A percentile compares a stretch with the other conserved stretches of the same genome.
phyloP scores from a whole-genome alignment of 1,140 invertebrate genomes.

The Vollenhovia emeryi region DNA sequence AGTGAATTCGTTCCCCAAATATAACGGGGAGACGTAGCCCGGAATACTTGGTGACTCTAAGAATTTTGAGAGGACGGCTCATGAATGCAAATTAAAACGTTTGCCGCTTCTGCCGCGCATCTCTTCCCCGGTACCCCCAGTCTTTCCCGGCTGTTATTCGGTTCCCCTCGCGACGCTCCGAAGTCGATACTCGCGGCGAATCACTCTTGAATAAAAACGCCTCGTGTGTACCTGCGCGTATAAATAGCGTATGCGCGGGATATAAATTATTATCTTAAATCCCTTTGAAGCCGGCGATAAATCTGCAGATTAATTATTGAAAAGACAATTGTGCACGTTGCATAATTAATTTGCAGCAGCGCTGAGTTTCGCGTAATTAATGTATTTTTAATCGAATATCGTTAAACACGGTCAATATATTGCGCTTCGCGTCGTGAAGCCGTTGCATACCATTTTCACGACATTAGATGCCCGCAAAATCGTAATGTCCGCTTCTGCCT shows the following conservation, averaged over 20 bases:
- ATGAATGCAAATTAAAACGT: slow-evolving; percentile 83
- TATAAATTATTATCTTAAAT: background rate
- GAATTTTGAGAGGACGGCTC: slow-evolving; percentile 80
- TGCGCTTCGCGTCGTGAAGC: background rate
- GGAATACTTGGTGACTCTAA: slow-evolving; percentile 73
- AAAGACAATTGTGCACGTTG: background rate
- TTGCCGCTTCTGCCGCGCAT: slow-evolving; percentile 62
- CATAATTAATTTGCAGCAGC: background rate
- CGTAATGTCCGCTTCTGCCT: slow-evolving; percentile 39
- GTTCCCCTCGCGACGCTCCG: slow-evolving; percentile 54
- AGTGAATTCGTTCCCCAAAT: slow-evolving; percentile 71
- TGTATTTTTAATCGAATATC: slow-evolving; percentile 58
- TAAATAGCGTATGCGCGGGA: background rate
- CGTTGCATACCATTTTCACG: slow-evolving; percentile 39
- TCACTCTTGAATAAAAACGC: slow-evolving; percentile 43
- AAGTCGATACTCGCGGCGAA: slow-evolving; percentile 58
- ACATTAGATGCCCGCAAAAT: slow-evolving; percentile 47
- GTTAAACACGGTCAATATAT: slow-evolving; percentile 47
- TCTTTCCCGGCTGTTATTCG: slow-evolving; percentile 69
- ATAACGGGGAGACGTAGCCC: slow-evolving; percentile 71
- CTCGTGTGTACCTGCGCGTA: background rate
- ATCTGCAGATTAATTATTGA: slow-evolving; percentile 4
- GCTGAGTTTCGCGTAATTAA: slow-evolving; percentile 9
- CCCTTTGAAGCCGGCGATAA: background rate
- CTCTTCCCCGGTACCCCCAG: slow-evolving; percentile 44